A percentile compares a stretch with the other conserved stretches of the same genome.
phyloP scores from a whole-genome alignment of 2,113 vertebrate genomes.

The Tetrao urogallus region DNA sequence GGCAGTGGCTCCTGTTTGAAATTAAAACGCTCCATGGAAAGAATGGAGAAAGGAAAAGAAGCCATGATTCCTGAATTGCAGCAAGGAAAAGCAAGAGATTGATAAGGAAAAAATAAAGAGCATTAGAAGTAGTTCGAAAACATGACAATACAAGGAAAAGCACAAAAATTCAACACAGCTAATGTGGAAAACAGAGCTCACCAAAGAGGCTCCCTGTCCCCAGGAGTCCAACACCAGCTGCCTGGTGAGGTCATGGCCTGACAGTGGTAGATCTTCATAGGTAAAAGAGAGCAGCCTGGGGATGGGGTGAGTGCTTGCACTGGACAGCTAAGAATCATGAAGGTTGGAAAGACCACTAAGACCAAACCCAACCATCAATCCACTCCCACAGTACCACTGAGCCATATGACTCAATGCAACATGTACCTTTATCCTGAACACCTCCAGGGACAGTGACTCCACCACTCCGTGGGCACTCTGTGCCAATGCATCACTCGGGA shows the following conservation, averaged over 20 bases:
- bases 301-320: background rate
- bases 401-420: too few relatives aligned
- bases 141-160: background rate
- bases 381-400: too few relatives aligned
- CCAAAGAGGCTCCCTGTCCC: background rate
- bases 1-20: background rate
- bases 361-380: too few relatives aligned
- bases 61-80: background rate
- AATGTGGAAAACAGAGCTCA: background rate
- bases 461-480: too few relatives aligned
- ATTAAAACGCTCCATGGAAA: background rate
- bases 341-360: too few relatives aligned
- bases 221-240: background rate
- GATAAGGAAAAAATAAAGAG: background rate
- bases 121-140: background rate
- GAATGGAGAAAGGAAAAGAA: background rate
- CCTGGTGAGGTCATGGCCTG: too few relatives aligned
- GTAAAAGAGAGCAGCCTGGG: background rate
- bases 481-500: too few relatives aligned
- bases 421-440: too few relatives aligned
- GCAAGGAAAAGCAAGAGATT: background rate
- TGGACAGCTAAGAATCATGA: background rate
- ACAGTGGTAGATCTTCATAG: too few relatives aligned
- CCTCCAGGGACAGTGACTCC: too few relatives aligned
- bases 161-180: background rate